Percentiles rank a stretch among this genome's conserved stretches.
Evolutionary conservation across 92 coral and sea anemone genomes (phyloP).

Genomic region (Epizoanthus rinbou): DNA sequence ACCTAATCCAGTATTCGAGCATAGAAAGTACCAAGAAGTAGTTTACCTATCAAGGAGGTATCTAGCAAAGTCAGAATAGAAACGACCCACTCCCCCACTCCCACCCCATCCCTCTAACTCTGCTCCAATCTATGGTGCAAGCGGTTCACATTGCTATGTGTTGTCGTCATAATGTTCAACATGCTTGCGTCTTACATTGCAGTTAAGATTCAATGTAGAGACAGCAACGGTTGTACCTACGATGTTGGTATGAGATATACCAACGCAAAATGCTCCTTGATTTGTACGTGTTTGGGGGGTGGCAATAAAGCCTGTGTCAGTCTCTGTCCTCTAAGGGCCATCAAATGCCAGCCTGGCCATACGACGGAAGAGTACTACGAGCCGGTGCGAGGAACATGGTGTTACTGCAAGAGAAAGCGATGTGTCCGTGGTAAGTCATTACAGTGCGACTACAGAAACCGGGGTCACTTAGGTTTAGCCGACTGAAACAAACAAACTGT

Average conservation of each 20-base stretch:
- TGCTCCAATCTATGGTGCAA: neutral
- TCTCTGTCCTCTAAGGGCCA: neutral
- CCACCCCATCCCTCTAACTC: too few species aligned
- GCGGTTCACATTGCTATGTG: neutral
- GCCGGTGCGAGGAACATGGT: conserved; percentile 13
- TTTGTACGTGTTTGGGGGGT: neutral
- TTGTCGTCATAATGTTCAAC: too few species aligned
- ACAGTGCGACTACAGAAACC: too few species aligned
- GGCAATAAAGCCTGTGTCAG: neutral
- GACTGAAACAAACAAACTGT: too few species aligned
- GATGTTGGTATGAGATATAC: neutral
- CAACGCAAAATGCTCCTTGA: neutral
- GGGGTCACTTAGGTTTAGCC: too few species aligned
- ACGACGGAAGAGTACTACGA: neutral
- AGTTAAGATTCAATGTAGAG: neutral
- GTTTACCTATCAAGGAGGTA: too few species aligned
- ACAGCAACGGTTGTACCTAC: conserved; percentile 6
- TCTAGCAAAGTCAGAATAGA: too few species aligned
- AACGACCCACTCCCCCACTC: too few species aligned
- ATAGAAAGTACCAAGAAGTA: too few species aligned
- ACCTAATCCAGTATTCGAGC: too few species aligned
- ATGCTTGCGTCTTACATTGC: neutral
- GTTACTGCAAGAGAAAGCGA: conserved; percentile 24
- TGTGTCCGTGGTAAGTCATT: neutral
- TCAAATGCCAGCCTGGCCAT: neutral